Conservation (phyloP, 2,888 invertebrate genomes). For the Polyploca ridens region DNA sequence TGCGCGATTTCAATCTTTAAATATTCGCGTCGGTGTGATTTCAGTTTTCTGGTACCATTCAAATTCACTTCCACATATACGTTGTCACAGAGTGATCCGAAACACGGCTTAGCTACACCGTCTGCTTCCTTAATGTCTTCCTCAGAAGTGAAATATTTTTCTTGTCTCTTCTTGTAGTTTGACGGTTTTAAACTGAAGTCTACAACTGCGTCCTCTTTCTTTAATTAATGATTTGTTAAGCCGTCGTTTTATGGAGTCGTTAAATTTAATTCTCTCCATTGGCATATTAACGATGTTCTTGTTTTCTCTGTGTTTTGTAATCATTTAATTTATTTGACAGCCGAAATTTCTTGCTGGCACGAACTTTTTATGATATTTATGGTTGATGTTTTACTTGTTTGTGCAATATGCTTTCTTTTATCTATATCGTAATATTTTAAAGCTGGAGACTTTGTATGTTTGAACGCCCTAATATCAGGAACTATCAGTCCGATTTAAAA, state of each 20-base stretch:
- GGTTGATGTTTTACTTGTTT: not conserved
- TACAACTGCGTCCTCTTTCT: constrained; percentile 11
- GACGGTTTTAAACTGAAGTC: constrained; percentile 3
- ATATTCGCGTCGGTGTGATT: not conserved
- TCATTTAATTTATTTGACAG: constrained; percentile 8
- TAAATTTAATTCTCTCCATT: constrained; percentile 4
- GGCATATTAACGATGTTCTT: constrained; percentile 6
- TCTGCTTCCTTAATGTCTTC: not conserved
- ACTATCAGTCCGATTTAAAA: too few relatives aligned
- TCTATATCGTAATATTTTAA: not conserved
- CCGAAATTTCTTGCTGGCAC: not conserved
- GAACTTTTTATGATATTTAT: not conserved
- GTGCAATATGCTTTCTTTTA: not conserved
- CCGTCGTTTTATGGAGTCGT: constrained; percentile 9
- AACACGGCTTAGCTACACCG: not conserved
- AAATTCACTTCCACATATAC: not conserved
- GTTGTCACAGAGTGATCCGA: constrained; percentile 2
- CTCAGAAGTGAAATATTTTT: constrained; percentile 4
- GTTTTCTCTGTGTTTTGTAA: constrained; percentile 10
- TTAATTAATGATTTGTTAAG: constrained; percentile 13
- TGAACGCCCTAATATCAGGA: too few relatives aligned
- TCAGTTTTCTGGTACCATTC: not conserved
- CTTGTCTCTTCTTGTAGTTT: not conserved
- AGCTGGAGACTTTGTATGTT: too few relatives aligned
- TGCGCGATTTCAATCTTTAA: not conserved